A percentile compares a stretch with the other conserved stretches of the same genome.
Conservation (phyloP, 2,888 invertebrate species). For the Meganola albula region DNA sequence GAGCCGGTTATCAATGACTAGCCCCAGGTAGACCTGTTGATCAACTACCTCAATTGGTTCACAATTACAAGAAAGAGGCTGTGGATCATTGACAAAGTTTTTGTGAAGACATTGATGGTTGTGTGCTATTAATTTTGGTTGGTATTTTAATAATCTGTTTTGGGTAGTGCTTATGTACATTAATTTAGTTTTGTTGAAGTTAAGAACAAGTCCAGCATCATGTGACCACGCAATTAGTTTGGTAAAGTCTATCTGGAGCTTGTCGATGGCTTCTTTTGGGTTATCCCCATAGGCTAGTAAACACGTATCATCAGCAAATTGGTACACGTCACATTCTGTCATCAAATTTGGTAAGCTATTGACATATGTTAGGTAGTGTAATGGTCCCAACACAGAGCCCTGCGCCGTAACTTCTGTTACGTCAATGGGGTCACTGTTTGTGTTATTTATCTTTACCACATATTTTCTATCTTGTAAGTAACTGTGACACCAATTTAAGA, state of each 20-base stretch:
- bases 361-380: conserved; percentile 2
- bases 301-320: conserved; percentile 4
- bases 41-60: too few relatives aligned
- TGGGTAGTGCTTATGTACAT: too few relatives aligned
- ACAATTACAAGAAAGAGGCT: too few relatives aligned
- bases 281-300: not conserved
- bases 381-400: conserved; percentile 3
- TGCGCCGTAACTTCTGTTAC: conserved; percentile 2
- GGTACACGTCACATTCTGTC: not conserved
- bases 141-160: too few relatives aligned
- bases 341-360: conserved; percentile 1
- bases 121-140: too few relatives aligned
- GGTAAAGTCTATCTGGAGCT: too few relatives aligned
- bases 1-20: not conserved
- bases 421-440: not conserved
- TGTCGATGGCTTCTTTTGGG: not conserved
- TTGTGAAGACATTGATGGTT: not conserved
- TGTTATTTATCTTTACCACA: not conserved
- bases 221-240: too few relatives aligned
- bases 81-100: not conserved
- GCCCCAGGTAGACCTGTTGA: not conserved
- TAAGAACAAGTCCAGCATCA: too few relatives aligned
- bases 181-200: too few relatives aligned
- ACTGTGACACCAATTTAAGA: not conserved
- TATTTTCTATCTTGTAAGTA: conserved; percentile 2